phyloP scores from a whole-genome alignment of 1,140 invertebrate genomes.

The Paraescarpia echinospica region DNA sequence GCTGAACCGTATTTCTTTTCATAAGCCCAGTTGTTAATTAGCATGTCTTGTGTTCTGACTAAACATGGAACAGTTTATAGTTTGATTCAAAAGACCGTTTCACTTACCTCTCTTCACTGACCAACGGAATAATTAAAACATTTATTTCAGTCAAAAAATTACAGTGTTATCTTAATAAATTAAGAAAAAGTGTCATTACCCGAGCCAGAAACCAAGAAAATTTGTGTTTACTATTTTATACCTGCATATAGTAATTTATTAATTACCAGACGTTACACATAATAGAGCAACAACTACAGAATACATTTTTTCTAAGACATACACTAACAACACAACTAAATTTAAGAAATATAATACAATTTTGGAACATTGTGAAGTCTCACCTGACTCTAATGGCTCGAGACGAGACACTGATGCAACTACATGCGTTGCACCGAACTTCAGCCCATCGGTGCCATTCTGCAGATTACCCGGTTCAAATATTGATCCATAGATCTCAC shows the following conservation, averaged over 20 bases:
- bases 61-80: too few relatives aligned
- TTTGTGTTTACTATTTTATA: background rate
- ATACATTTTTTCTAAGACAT: background rate
- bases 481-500: background rate
- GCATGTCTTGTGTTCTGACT: too few relatives aligned
- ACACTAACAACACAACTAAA: background rate
- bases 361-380: background rate
- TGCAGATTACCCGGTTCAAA: background rate
- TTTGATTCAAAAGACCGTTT: too few relatives aligned
- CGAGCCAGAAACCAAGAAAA: background rate
- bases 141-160: too few relatives aligned
- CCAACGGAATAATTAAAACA: too few relatives aligned
- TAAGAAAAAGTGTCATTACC: background rate
- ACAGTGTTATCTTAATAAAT: too few relatives aligned
- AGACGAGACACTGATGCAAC: background rate
- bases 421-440: background rate
- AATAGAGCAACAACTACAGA: background rate
- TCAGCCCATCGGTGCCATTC: background rate
- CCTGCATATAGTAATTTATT: background rate
- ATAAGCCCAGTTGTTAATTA: too few relatives aligned
- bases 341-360: background rate
- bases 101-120: too few relatives aligned
- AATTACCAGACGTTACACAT: background rate
- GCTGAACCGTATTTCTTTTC: background rate
- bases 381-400: background rate